A percentile compares a stretch with the other conserved stretches of the same genome.
These are phyloP conservation scores for Pelecanus crispus DNA, from an alignment of 2,113 vertebrate genomes.

Conservation along the genomic window DNA sequence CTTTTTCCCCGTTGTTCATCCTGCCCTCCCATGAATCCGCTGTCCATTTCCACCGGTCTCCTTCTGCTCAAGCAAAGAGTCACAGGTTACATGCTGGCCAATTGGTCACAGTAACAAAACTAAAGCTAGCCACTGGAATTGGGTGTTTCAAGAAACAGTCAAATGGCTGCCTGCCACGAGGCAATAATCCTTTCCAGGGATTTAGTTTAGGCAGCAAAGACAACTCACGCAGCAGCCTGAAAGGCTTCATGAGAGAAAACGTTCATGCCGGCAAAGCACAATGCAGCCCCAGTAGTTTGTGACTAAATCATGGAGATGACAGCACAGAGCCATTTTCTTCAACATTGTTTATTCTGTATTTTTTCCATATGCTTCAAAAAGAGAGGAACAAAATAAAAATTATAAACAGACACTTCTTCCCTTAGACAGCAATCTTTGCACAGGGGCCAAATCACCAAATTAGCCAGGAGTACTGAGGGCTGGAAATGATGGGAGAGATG, in stretches of 20 bases:
- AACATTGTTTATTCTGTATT: not conserved
- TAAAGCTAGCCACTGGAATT: not conserved
- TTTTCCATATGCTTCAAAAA: conserved; percentile 7
- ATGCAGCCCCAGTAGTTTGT: not conserved
- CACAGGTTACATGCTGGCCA: not conserved
- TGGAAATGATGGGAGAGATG: not conserved
- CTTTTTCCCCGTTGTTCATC: not conserved
- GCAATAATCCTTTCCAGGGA: not conserved
- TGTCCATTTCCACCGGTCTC: not conserved
- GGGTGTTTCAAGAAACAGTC: not conserved
- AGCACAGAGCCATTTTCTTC: not conserved
- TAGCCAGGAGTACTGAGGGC: not conserved
- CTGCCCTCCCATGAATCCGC: not conserved
- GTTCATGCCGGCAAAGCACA: not conserved
- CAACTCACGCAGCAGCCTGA: not conserved
- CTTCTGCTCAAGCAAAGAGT: not conserved
- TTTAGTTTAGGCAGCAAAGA: not conserved
- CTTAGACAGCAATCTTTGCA: not conserved
- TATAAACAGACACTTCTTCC: conserved; percentile 7
- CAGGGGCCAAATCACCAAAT: not conserved
- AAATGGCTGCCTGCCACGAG: not conserved
- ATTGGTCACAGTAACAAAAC: not conserved
- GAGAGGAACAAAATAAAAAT: not conserved
- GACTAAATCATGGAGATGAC: not conserved
- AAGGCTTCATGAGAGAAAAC: not conserved